A percentile compares a stretch with the other conserved stretches of the same genome.
These are phyloP conservation scores for Paramormyrops kingsleyae DNA, from an alignment of 2,113 vertebrate species.

Conservation along the genomic window DNA sequence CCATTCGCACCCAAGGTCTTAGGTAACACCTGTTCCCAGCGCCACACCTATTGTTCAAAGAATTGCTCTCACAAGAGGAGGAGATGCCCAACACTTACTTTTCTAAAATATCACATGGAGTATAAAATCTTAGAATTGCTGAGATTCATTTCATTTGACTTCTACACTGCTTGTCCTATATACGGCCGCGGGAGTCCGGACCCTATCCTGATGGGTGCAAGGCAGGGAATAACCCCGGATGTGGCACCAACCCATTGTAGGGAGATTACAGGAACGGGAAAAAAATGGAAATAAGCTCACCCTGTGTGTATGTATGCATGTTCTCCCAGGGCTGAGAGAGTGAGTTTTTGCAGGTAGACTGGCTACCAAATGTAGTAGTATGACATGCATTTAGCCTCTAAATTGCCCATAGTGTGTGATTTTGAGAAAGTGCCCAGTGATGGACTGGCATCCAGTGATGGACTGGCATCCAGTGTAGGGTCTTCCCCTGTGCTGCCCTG, in stretches of 20 bases:
- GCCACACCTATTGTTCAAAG: not conserved
- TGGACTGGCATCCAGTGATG: slow-evolving; percentile 12
- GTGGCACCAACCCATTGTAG: not conserved
- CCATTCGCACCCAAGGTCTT: not conserved
- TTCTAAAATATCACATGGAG: not conserved
- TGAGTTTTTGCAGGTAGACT: not conserved
- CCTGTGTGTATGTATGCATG: not conserved
- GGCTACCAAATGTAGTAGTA: too few relatives aligned
- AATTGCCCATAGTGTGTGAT: too few relatives aligned
- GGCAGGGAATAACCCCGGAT: not conserved
- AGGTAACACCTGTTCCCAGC: not conserved
- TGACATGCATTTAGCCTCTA: too few relatives aligned
- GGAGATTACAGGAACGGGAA: not conserved
- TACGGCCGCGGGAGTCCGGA: not conserved
- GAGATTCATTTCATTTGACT: not conserved
- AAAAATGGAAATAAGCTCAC: not conserved
- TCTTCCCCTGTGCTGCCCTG: not conserved
- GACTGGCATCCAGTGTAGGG: slow-evolving; percentile 15
- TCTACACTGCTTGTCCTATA: not conserved
- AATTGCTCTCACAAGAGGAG: not conserved
- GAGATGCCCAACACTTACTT: not conserved
- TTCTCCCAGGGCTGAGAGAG: not conserved
- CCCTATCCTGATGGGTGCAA: not conserved
- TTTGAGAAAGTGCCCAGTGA: too few relatives aligned
- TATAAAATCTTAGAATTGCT: not conserved